Percentiles rank a stretch among this genome's conserved stretches.
Conservation (phyloP, 2,797 vertebrate species). For the Dendrocincla fuliginosa region DNA sequence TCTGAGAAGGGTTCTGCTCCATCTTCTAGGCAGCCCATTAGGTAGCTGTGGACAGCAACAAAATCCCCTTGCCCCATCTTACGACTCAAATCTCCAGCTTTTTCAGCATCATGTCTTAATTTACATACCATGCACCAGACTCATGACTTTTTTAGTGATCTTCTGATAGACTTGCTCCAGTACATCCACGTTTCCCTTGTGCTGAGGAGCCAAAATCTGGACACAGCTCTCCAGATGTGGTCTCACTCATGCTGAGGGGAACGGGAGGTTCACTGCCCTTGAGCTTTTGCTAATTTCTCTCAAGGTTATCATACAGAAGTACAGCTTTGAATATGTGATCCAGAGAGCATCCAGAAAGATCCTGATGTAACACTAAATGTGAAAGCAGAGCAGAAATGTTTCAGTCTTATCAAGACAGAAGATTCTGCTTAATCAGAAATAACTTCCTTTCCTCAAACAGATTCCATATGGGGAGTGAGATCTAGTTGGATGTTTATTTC, state of each 20-base stretch:
- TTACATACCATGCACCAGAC: not conserved
- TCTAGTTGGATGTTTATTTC: not conserved
- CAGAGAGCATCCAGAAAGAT: not conserved
- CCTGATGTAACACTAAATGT: not conserved
- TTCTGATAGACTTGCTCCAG: not conserved
- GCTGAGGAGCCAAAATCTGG: not conserved
- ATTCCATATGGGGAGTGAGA: not conserved
- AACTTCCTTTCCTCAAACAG: not conserved
- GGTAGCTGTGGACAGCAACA: not conserved
- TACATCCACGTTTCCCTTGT: not conserved
- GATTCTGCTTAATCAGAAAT: not conserved
- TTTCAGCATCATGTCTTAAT: not conserved
- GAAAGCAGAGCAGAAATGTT: not conserved
- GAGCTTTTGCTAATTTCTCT: not conserved
- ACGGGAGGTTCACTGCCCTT: not conserved
- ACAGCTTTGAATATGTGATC: not conserved
- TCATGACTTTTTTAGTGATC: not conserved
- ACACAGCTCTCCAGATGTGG: not conserved
- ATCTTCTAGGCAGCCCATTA: not conserved
- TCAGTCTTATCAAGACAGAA: not conserved
- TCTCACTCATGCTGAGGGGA: not conserved
- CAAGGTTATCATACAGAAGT: not conserved
- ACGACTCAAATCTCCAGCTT: fast-evolving
- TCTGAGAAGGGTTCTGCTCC: not conserved
- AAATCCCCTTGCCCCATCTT: not conserved